Evolutionary conservation across 2,797 vertebrate genomes (phyloP), one percentile per base, ranked within the genome.

Genomic region (Chelonia mydas): DNA sequence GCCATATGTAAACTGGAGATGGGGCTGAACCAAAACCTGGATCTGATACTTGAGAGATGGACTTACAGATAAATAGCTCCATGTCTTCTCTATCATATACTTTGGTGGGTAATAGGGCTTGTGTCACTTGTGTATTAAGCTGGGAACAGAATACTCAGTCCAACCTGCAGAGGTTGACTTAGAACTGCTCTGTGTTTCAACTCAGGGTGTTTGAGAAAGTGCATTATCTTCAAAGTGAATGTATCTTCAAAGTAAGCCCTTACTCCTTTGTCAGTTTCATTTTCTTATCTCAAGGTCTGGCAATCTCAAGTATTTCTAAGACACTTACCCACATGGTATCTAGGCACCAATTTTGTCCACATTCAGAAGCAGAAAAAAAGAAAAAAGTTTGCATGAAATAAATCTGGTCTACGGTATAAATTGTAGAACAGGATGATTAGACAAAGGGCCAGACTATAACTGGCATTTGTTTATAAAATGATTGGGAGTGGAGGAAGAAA

Each of bases 401-500:
- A 74, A 74, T 33, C n/a, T 74, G 37, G 10, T 12, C 68, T 74
- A 74, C 45, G 37, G 6, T 41, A 21, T 72, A 72, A 72, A 72
- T 72, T 72, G 37, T 55, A 92, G 79, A 78, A 91, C 11, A 0
- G 19, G 31, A 88, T 50, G 87, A 25, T 45, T 74, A 74, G 86
- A 74, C 68, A 82, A 83, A 13, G 7, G 54, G 54, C 81, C 96
- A 25, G 41, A 7, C 55, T 87, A 83, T 2, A 50, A 33, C 76
- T 50, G 47, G 54, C 49, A 53, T 92, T 89, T 4, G 78, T 76
- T 81, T 65, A 23, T 89, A 28, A 84, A 65, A 65, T 77, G 92
- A 92, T 81, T 65, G 88, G 85, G 72, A 91, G 84, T 84, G 77
- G 81, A 87, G 91, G 93, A 74, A 74, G 68, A 37, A 74, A 41